Evolutionary conservation across 2,113 vertebrate genomes (phyloP).

Genomic region (Reinhardtius hippoglossoides): DNA sequence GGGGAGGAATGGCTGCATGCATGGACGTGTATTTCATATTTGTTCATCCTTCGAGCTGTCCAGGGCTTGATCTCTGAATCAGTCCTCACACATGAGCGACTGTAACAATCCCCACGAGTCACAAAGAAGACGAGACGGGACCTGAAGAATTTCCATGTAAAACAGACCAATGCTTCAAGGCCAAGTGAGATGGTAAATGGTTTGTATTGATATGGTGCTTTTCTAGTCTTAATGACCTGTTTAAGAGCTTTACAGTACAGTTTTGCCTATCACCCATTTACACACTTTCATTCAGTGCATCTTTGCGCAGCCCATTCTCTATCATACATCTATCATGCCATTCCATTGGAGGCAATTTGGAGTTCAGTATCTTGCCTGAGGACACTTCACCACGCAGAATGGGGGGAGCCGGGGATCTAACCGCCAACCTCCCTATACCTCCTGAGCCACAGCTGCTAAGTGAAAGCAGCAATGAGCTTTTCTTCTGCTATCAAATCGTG

Average conservation of each 20-base stretch:
- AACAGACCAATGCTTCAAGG: no score
- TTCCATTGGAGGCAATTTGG: no score
- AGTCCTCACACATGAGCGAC: background rate
- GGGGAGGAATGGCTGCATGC: constrained; percentile 19
- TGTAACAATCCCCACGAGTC: constrained; percentile 26
- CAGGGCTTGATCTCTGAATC: constrained; percentile 9
- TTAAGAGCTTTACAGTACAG: no score
- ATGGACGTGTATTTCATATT: constrained; percentile 1
- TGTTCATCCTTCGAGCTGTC: constrained; percentile 26
- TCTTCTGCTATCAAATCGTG: constrained; percentile 30
- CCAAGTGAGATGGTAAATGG: no score
- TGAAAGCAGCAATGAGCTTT: constrained; percentile 30
- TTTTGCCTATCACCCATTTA: no score
- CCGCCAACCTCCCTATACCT: no score
- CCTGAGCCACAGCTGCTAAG: background rate
- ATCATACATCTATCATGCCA: no score
- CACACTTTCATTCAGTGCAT: constrained; percentile 6
- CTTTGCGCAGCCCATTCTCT: background rate
- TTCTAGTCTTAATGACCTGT: no score
- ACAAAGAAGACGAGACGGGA: constrained; percentile 18
- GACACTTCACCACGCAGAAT: no score
- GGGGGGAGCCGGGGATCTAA: no score
- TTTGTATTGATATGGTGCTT: no score
- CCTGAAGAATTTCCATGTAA: background rate
- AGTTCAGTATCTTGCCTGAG: no score